phyloP scores from a whole-genome alignment of 1,140 invertebrate species.

The Acromyrmex echinatior region DNA sequence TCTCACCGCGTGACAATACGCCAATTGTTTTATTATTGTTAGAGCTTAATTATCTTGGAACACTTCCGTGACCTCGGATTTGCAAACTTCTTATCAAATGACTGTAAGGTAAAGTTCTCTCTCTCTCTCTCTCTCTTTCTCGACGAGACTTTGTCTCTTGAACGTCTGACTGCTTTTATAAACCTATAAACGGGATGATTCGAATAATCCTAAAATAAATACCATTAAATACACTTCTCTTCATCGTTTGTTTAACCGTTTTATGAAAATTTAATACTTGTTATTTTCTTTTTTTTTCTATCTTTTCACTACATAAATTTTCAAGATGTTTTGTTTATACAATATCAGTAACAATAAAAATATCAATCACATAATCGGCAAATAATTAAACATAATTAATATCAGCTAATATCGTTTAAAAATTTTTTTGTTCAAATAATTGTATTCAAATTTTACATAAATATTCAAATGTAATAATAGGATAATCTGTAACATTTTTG shows the following conservation, averaged over 20 bases:
- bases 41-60: not conserved
- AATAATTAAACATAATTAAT: no score
- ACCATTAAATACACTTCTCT: not conserved
- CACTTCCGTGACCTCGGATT: not conserved
- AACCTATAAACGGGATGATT: not conserved
- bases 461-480: no score
- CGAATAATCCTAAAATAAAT: not conserved
- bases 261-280: no score
- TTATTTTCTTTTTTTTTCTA: not conserved
- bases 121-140: no score
- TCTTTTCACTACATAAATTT: not conserved
- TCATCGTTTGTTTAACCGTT: not conserved
- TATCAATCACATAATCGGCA: no score
- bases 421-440: no score
- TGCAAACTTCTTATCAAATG: constrained; percentile 28
- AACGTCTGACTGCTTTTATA: not conserved
- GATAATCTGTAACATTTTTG: no score
- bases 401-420: no score
- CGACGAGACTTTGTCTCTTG: not conserved
- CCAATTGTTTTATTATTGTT: constrained; percentile 14
- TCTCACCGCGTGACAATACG: constrained; percentile 17
- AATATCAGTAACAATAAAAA: no score
- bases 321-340: no score
- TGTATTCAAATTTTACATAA: no score
- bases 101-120: constrained; percentile 50